Evolutionary conservation across 92 coral and sea anemone genomes (phyloP), one percentile per base, ranked within the genome.

Genomic region (Phenganax marumi): DNA sequence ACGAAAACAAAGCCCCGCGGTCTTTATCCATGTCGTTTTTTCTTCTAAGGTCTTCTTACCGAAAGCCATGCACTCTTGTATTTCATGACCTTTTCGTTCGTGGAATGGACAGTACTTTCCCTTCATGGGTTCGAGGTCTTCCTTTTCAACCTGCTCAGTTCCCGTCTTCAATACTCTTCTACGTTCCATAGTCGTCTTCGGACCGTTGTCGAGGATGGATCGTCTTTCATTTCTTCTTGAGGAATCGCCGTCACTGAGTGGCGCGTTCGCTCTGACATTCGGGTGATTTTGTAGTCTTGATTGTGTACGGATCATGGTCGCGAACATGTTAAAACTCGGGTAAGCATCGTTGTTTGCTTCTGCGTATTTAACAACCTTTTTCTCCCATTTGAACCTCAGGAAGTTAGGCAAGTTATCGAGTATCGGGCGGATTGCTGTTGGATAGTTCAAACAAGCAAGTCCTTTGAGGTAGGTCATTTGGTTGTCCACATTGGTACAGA

Each of bases 401-500:
- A 1, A 33, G 43, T 33, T 33, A 33, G 90, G 90, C 3, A 83
- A 77, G 54, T 77, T 82, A 22, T 88, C 76, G 1, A 81, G 70
- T 50, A 88, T 74, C n/a, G 88, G 90, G 10, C 66, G 80, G 6
- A 88, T 69, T 13, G 62, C 81, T 11, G 46, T 84, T 3, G 90
- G 90, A 16, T 57, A 84, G 23, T 88, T 84, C 16, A 88, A 76
- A 56, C 88, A 88, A 3, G 88, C 85, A 14, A 84, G 77, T 10
- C 90, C 88, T 18, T 88, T 80, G 4, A 88, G 88, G 50, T 18
- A 64, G 46, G 39, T 51, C 7, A 78, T 43, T 82, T 87, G 90
- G 70, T 83, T 87, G 16, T 83, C 87, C 25, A 87, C 69, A 51
- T 87, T 87, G 6, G 75, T 56, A 57, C 90, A 87, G 12, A 87